These are phyloP conservation scores for Achatina immaculata DNA, from an alignment of 1,140 invertebrate species.

Conservation along the genomic window DNA sequence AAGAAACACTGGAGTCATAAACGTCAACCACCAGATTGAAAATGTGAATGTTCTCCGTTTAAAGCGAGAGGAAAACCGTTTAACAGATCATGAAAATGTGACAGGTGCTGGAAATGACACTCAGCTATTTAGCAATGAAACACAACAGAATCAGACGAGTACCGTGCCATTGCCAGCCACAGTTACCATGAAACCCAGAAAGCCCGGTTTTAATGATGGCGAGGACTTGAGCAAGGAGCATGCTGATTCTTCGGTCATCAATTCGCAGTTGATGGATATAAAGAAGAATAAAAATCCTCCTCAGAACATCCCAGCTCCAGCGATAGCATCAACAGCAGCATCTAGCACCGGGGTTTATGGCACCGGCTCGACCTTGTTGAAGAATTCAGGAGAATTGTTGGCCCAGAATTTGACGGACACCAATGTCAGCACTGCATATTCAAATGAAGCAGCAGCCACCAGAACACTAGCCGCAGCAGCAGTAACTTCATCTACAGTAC, in stretches of 20 bases:
- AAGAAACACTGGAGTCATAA: no score
- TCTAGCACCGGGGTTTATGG: neutral
- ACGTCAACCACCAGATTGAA: no score
- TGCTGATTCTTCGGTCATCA: slow-evolving; percentile 29
- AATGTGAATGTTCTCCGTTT: no score
- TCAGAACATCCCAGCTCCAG: neutral
- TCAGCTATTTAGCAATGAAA: neutral
- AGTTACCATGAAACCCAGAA: neutral
- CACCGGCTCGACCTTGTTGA: no score
- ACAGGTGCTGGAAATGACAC: neutral
- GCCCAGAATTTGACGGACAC: neutral
- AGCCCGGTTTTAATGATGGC: slow-evolving; percentile 34
- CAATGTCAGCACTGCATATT: neutral
- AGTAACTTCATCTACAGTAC: no score
- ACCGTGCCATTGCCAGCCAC: neutral
- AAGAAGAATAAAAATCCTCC: neutral
- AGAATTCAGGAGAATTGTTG: neutral
- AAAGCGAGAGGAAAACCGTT: neutral
- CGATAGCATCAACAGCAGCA: neutral
- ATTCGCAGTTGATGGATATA: neutral
- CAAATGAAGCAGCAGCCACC: neutral
- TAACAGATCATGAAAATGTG: neutral
- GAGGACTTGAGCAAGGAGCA: slow-evolving; percentile 19
- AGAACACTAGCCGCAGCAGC: neutral
- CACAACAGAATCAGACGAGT: neutral